Evolutionary conservation across 1,140 invertebrate genomes (phyloP).

Genomic region (Acromyrmex charruanus): DNA sequence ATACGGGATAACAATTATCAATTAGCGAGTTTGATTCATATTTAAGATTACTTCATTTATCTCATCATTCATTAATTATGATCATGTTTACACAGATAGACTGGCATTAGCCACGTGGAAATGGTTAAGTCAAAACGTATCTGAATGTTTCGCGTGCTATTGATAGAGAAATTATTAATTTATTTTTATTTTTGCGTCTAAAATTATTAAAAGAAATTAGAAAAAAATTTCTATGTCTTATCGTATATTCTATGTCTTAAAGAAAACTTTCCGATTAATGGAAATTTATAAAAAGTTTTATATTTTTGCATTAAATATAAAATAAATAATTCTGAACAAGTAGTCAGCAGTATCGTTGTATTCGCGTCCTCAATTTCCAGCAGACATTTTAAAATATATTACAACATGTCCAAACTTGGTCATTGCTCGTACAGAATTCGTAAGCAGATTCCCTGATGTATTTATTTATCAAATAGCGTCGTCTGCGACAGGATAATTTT

Average conservation of each 20-base stretch:
- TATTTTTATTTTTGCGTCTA: not conserved
- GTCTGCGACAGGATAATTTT: not conserved
- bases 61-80: slow-evolving; percentile 6
- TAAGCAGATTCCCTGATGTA: not conserved
- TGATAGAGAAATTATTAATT: not conserved
- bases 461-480: not conserved
- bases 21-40: not conserved
- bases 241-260: not conserved
- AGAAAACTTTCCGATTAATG: not conserved
- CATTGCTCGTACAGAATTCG: slow-evolving; percentile 15
- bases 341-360: not conserved
- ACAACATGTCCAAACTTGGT: slow-evolving; percentile 24
- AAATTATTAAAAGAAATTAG: not conserved
- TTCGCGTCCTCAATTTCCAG: slow-evolving; percentile 28
- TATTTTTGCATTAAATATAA: not conserved
- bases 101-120: slow-evolving; percentile 5
- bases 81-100: not conserved
- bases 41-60: slow-evolving; percentile 12
- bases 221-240: not conserved
- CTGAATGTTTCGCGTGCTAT: not conserved
- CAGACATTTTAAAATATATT: slow-evolving; percentile 10
- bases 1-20: not conserved
- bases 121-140: not conserved
- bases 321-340: slow-evolving; percentile 6
- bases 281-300: not conserved